Conservation (phyloP, 2,113 vertebrate species). For the Tapirus terrestris region DNA sequence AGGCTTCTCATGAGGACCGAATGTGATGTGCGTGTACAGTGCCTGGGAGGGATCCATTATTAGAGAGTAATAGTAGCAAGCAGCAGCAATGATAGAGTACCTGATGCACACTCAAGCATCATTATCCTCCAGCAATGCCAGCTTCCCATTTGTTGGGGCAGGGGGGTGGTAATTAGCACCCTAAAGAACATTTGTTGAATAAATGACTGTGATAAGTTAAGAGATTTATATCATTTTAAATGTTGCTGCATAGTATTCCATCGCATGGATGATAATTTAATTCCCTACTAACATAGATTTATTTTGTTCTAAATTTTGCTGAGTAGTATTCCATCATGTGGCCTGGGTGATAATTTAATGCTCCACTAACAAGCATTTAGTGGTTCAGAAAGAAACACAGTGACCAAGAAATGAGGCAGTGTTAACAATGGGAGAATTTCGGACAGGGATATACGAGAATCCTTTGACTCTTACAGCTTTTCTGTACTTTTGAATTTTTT, state of each 20-base stretch:
- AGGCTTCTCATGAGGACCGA: rapidly evolving
- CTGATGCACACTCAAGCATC: rapidly evolving
- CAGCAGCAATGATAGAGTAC: rapidly evolving
- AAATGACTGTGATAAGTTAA: no score
- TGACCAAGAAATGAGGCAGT: rapidly evolving
- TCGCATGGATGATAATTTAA: neutral
- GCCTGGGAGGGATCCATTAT: rapidly evolving
- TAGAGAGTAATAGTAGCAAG: neutral
- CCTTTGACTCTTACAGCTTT: neutral
- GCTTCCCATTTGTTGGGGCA: rapidly evolving
- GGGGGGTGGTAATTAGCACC: no score
- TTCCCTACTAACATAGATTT: neutral
- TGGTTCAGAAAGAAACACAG: neutral
- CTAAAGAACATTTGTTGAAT: rapidly evolving
- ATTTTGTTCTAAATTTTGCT: no score
- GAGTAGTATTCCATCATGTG: rapidly evolving
- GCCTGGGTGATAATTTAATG: neutral
- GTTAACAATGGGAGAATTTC: rapidly evolving
- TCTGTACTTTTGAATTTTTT: neutral
- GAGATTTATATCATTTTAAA: no score
- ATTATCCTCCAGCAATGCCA: rapidly evolving
- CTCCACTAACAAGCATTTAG: neutral
- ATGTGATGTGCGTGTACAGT: rapidly evolving
- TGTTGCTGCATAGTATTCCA: rapidly evolving
- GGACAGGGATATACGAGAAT: neutral